Conservation (phyloP, 2,888 invertebrate species). For the Rugalucina vietnamica region DNA sequence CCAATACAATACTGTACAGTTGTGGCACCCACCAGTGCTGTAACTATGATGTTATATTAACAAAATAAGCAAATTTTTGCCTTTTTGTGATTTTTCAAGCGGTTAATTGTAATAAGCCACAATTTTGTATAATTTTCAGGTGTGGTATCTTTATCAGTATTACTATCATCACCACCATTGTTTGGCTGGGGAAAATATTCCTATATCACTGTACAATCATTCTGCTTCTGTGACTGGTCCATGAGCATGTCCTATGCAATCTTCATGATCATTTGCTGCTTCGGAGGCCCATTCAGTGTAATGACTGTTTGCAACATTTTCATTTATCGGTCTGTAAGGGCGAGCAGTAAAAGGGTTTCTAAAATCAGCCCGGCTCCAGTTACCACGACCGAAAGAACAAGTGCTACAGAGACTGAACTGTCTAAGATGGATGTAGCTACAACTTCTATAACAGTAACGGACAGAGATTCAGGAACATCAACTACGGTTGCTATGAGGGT, state of each 20-base stretch:
- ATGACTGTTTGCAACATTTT: slow-evolving; percentile 73
- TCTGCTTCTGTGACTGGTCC: slow-evolving; percentile 77
- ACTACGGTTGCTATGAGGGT: too few species aligned
- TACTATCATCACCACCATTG: slow-evolving; percentile 72
- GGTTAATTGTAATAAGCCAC: background rate
- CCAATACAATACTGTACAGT: too few species aligned
- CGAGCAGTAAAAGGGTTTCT: slow-evolving; percentile 44
- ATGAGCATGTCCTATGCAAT: slow-evolving; percentile 69
- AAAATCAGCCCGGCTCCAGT: background rate
- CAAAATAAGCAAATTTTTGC: too few species aligned
- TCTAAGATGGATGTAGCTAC: too few species aligned
- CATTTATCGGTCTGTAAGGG: slow-evolving; percentile 63
- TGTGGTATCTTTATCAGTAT: slow-evolving; percentile 64
- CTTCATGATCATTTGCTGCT: slow-evolving; percentile 76
- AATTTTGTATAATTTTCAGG: slow-evolving; percentile 71
- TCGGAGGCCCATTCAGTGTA: slow-evolving; percentile 72
- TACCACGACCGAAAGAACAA: too few species aligned
- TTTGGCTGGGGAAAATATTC: slow-evolving; percentile 74
- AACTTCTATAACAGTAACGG: too few species aligned
- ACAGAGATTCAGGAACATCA: too few species aligned
- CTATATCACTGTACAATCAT: slow-evolving; percentile 68
- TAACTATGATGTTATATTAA: too few species aligned
- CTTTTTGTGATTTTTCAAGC: too few species aligned
- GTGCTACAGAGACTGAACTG: too few species aligned
- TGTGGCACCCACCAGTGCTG: too few species aligned